These are phyloP conservation scores for Nasonovia ribisnigri DNA, from an alignment of 2,888 invertebrate genomes.

Conservation along the genomic window DNA sequence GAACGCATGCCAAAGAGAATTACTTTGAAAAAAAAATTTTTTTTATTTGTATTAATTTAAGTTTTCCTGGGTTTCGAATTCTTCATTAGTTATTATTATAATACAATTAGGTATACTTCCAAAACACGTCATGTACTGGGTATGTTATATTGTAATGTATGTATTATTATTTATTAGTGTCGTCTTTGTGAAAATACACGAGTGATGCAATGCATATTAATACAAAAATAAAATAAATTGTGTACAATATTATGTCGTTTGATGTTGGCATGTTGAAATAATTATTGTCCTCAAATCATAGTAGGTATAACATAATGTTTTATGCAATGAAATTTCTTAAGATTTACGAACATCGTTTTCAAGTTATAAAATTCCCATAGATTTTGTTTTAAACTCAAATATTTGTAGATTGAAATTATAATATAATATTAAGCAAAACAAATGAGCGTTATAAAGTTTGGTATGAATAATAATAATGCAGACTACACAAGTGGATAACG, in stretches of 20 bases:
- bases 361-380: neutral
- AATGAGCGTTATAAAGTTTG: neutral
- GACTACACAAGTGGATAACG: no score
- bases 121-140: neutral
- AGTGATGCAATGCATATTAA: neutral
- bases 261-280: neutral
- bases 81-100: conserved; percentile 1
- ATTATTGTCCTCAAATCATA: neutral
- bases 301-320: neutral
- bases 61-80: conserved; percentile 11
- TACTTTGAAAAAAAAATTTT: neutral
- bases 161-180: neutral
- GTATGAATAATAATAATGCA: neutral
- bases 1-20: neutral
- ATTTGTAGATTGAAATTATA: neutral
- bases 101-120: neutral
- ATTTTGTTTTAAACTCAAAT: neutral
- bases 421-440: neutral
- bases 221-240: neutral
- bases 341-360: neutral
- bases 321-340: neutral
- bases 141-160: neutral
- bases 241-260: neutral
- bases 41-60: conserved; percentile 13
- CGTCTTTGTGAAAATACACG: neutral